phyloP scores from a whole-genome alignment of 2,888 invertebrate genomes.

The Caenorhabditis sp. region DNA sequence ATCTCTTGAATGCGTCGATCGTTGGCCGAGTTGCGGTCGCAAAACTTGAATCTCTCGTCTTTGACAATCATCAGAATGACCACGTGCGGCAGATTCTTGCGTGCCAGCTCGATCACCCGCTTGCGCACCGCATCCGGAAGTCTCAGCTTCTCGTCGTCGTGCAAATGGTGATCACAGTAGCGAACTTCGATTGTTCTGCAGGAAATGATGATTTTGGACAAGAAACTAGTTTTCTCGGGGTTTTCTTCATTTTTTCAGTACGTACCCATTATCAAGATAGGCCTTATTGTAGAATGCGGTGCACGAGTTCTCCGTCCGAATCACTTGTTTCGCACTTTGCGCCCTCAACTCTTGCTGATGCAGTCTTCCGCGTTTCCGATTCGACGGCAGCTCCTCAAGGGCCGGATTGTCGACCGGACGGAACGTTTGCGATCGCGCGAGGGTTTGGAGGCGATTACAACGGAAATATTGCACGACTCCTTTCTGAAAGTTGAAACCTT shows the following conservation, averaged over 20 bases:
- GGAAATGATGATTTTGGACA: neutral
- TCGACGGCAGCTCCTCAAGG: slow-evolving; percentile 35
- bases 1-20: slow-evolving; percentile 56
- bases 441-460: slow-evolving; percentile 63
- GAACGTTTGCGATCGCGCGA: slow-evolving; percentile 38
- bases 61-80: slow-evolving; percentile 68
- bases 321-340: slow-evolving; percentile 43
- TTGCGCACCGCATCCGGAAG: slow-evolving; percentile 55
- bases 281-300: slow-evolving; percentile 70
- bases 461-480: slow-evolving; percentile 66
- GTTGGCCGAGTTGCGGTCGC: slow-evolving; percentile 55
- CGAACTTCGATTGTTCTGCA: slow-evolving; percentile 68
- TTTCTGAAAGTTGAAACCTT: slow-evolving; percentile 24
- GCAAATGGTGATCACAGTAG: slow-evolving; percentile 70
- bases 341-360: slow-evolving; percentile 17
- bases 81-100: slow-evolving; percentile 61
- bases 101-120: slow-evolving; percentile 63
- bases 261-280: slow-evolving; percentile 63
- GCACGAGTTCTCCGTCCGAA: slow-evolving; percentile 65
- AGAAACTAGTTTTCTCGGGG: neutral
- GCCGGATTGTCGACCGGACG: slow-evolving; percentile 52
- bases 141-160: slow-evolving; percentile 63
- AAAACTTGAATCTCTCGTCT: slow-evolving; percentile 57
- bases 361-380: slow-evolving; percentile 35
- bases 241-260: neutral